These are phyloP conservation scores for Candidula unifasciata DNA, from an alignment of 2,888 invertebrate species.

Conservation along the genomic window DNA sequence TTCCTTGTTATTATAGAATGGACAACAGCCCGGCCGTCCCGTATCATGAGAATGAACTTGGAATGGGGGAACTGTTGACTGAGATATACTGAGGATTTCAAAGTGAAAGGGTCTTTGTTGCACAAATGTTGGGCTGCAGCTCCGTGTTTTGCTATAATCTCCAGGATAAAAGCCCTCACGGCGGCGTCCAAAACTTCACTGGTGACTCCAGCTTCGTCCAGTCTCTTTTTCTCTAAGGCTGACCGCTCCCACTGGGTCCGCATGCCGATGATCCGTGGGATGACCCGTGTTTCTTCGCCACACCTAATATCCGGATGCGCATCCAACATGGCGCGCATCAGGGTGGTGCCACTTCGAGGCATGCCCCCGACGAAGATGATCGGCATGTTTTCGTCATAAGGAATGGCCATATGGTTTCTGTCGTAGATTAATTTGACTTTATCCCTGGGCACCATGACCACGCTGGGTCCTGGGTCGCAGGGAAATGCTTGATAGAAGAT, in stretches of 20 bases:
- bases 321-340: conserved; percentile 98
- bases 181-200: conserved; percentile 95
- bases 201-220: conserved; percentile 82
- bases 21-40: conserved; percentile 98
- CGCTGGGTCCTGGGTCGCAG: conserved; percentile 61
- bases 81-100: conserved; percentile 96
- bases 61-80: conserved; percentile 96
- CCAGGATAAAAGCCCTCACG: conserved; percentile 95
- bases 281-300: conserved; percentile 95
- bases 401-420: conserved; percentile 61
- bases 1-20: conserved; percentile 98
- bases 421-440: conserved; percentile 66
- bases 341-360: conserved; percentile 96
- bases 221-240: conserved; percentile 75
- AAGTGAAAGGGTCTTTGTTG: conserved; percentile 98
- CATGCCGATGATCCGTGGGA: conserved; percentile 95
- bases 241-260: conserved; percentile 96
- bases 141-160: conserved; percentile 86
- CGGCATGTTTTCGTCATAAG: conserved; percentile 91
- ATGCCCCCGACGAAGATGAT: conserved; percentile 90
- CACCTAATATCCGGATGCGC: conserved; percentile 97
- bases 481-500: conserved; percentile 58
- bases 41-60: conserved; percentile 97
- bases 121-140: conserved; percentile 95
- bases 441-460: conserved; percentile 67